Evolutionary conservation across 92 coral and sea anemone species (phyloP).

Genomic region (Porites rus): DNA sequence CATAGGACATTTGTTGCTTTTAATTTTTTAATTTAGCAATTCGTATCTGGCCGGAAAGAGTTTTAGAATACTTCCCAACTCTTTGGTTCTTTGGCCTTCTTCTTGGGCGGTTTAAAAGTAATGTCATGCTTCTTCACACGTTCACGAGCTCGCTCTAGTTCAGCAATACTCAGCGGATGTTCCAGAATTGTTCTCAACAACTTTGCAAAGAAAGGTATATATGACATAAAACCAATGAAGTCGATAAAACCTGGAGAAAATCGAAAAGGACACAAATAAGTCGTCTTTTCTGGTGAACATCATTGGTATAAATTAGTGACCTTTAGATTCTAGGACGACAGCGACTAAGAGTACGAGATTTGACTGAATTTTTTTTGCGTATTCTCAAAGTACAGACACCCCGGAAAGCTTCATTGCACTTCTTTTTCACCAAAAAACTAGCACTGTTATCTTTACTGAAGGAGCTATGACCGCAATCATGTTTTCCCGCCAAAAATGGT

Average conservation of each 20-base stretch:
- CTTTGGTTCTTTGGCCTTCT: constrained; percentile 75
- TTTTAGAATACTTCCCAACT: constrained; percentile 85
- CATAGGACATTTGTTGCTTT: neutral
- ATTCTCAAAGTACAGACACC: no score
- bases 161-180: constrained; percentile 86
- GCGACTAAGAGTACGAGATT: no score
- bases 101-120: constrained; percentile 80
- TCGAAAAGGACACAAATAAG: neutral
- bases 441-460: no score
- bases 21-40: no score
- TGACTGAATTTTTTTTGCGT: no score
- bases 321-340: no score
- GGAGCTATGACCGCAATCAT: no score
- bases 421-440: no score
- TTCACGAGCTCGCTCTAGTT: constrained; percentile 90
- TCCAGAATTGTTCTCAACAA: constrained; percentile 85
- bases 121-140: constrained; percentile 84
- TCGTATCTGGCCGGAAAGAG: neutral
- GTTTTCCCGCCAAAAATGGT: no score
- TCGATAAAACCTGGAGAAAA: constrained; percentile 85
- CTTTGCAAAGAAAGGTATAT: constrained; percentile 96
- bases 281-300: no score
- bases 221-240: constrained; percentile 91
- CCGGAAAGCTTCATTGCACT: no score
- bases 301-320: no score